Evolutionary conservation across 2,113 vertebrate species (phyloP).

Genomic region (Catagonus wagneri): DNA sequence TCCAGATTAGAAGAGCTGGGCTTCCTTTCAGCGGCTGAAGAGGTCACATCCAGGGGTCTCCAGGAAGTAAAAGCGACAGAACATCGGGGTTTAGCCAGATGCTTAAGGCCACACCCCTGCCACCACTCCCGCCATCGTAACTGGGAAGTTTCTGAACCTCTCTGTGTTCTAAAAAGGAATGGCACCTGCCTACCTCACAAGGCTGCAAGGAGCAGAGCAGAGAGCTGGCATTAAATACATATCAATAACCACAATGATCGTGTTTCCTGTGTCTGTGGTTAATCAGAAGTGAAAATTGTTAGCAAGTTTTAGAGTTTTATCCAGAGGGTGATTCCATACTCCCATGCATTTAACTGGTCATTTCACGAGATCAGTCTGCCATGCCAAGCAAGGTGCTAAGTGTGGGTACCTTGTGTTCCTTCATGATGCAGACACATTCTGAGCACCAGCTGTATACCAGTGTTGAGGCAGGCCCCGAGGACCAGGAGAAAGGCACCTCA

Average conservation of each 20-base stretch:
- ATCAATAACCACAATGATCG: neutral
- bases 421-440: neutral
- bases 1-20: neutral
- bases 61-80: neutral
- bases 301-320: neutral
- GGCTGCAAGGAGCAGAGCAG: neutral
- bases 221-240: neutral
- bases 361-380: neutral
- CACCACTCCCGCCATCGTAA: neutral
- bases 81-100: neutral
- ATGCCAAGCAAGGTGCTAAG: neutral
- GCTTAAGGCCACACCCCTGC: neutral
- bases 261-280: neutral
- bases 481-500: neutral
- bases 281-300: neutral
- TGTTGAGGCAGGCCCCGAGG: neutral
- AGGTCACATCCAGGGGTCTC: neutral
- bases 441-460: neutral
- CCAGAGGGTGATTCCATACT: neutral
- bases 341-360: neutral
- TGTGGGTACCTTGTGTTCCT: rapidly evolving
- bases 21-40: neutral
- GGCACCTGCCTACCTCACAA: neutral
- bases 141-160: neutral
- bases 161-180: neutral